A percentile compares a stretch with the other conserved stretches of the same genome.
Conservation (phyloP, 1,140 invertebrate species). For the Drosophila neocordata region DNA sequence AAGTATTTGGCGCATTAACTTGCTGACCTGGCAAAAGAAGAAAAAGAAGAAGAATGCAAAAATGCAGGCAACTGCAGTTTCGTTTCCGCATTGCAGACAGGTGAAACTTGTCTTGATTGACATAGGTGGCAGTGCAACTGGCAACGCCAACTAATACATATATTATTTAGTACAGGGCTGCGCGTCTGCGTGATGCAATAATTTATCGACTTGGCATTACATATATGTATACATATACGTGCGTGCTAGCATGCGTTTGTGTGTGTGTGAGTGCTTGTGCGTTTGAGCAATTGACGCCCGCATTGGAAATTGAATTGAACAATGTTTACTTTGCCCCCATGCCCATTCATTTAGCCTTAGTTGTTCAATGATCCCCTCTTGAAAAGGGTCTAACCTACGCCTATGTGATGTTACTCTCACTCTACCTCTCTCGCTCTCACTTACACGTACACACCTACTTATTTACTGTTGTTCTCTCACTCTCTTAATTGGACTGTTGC, state of each 20-base stretch:
- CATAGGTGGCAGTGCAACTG: conserved; percentile 27
- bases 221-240: not conserved
- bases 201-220: conserved; percentile 40
- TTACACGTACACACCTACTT: conserved; percentile 27
- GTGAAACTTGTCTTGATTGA: conserved; percentile 45
- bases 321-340: conserved; percentile 22
- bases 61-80: conserved; percentile 31
- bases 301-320: conserved; percentile 22
- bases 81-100: conserved; percentile 48
- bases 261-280: conserved; percentile 27
- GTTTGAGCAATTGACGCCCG: conserved; percentile 47
- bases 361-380: conserved; percentile 9
- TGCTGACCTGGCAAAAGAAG: conserved; percentile 40
- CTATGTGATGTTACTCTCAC: conserved; percentile 39
- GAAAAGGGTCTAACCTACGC: conserved; percentile 36
- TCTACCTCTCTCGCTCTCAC: conserved; percentile 24
- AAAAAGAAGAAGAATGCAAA: conserved; percentile 20
- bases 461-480: conserved; percentile 19
- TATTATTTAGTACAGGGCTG: conserved; percentile 9
- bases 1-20: conserved; percentile 39
- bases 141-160: not conserved
- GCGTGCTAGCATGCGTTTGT: not conserved
- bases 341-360: conserved; percentile 1
- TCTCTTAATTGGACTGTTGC: conserved; percentile 68
- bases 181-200: conserved; percentile 18